phyloP scores from a whole-genome alignment of 2,113 vertebrate species.

The Pantherophis guttatus region DNA sequence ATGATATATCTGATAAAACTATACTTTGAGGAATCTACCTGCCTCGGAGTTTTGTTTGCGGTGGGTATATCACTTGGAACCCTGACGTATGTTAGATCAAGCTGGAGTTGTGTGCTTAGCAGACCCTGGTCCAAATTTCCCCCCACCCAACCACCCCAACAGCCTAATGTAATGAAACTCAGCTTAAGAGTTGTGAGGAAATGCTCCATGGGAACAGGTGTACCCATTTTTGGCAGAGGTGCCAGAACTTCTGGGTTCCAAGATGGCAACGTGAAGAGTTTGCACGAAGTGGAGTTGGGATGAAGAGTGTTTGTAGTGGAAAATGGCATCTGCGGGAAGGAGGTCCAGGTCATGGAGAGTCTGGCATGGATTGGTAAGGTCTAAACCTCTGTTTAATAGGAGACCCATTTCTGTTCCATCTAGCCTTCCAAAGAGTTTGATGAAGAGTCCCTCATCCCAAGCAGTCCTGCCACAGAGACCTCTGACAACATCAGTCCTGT shows the following conservation, averaged over 20 bases:
- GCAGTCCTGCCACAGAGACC: conserved; percentile 94
- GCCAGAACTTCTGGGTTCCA: background rate
- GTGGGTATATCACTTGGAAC: too few species aligned
- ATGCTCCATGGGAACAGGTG: too few species aligned
- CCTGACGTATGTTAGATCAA: too few species aligned
- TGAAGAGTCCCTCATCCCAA: conserved; percentile 93
- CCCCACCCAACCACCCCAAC: too few species aligned
- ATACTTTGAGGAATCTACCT: too few species aligned
- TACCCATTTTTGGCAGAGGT: background rate
- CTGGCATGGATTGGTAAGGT: background rate
- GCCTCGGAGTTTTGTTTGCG: too few species aligned
- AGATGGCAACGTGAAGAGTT: background rate
- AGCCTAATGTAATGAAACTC: too few species aligned
- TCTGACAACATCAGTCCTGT: conserved; percentile 97
- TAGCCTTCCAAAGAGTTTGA: conserved; percentile 89
- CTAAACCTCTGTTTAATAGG: background rate
- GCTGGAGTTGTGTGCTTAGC: too few species aligned
- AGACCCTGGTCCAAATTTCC: too few species aligned
- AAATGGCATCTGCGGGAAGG: background rate
- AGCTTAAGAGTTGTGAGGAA: too few species aligned
- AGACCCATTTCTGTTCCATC: conserved; percentile 11
- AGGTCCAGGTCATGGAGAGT: background rate
- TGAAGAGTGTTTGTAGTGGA: too few species aligned
- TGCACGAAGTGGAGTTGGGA: background rate
- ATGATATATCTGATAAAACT: too few species aligned